Conservation (phyloP, 2,113 vertebrate genomes). For the Saguinus midas region DNA sequence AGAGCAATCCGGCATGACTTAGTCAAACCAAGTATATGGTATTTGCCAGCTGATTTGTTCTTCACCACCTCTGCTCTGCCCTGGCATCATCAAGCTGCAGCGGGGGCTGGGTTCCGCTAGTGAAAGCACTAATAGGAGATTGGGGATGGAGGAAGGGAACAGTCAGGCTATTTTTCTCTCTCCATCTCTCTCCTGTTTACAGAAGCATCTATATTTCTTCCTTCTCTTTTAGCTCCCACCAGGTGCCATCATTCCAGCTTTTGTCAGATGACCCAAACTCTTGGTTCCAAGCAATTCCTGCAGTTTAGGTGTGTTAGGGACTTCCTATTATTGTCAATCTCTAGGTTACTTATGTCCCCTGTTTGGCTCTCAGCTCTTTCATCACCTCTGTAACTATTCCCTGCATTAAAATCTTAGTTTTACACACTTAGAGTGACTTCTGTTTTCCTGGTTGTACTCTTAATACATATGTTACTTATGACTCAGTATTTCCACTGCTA, state of each 20-base stretch:
- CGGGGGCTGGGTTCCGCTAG: not conserved
- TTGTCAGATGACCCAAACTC: not conserved
- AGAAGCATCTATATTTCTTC: not conserved
- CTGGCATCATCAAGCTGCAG: not conserved
- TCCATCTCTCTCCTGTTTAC: not conserved
- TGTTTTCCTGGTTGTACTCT: not conserved
- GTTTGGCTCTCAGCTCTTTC: too few relatives aligned
- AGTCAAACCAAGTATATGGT: not conserved
- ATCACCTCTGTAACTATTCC: not conserved
- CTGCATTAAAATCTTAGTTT: not conserved
- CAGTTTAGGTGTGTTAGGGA: not conserved
- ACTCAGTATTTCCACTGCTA: not conserved
- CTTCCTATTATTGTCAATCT: not conserved
- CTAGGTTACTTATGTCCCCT: not conserved
- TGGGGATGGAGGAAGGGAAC: not conserved
- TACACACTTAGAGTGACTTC: not conserved
- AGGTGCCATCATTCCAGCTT: not conserved
- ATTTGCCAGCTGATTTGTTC: not conserved
- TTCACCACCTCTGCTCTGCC: not conserved
- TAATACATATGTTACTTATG: not conserved
- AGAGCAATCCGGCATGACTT: not conserved
- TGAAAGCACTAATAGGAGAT: not conserved
- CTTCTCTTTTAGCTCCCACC: not conserved
- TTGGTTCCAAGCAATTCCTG: not conserved
- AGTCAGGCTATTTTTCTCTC: not conserved